phyloP scores from a whole-genome alignment of 1,140 invertebrate species.

The Pseudomyrmex concolor region DNA sequence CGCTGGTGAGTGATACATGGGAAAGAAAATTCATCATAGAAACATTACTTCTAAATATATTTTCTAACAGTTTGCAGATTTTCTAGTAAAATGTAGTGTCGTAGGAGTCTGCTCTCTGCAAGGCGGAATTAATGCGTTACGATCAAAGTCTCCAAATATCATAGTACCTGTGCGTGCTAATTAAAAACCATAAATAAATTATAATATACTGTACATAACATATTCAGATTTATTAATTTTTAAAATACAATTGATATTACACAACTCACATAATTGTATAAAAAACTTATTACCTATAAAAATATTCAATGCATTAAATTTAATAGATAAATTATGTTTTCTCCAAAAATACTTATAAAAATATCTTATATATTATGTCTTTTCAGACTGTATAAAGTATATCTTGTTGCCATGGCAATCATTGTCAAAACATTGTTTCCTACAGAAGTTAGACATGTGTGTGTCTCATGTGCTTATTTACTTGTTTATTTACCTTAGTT shows the following conservation, averaged over 20 bases:
- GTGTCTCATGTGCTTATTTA: neutral
- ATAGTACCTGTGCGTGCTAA: constrained; percentile 79
- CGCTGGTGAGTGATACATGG: constrained; percentile 86
- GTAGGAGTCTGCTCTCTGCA: constrained; percentile 90
- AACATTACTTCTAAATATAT: constrained; percentile 41
- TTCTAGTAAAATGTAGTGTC: constrained; percentile 88
- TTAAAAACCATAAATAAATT: constrained; percentile 18
- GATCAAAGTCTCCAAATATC: constrained; percentile 87
- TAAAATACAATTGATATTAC: constrained; percentile 38
- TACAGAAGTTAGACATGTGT: constrained; percentile 42
- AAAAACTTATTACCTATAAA: constrained; percentile 34
- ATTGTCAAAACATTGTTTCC: constrained; percentile 59
- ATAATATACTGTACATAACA: constrained; percentile 11
- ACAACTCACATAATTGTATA: constrained; percentile 12
- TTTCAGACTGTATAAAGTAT: neutral
- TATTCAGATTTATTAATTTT: constrained; percentile 34
- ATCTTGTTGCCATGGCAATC: constrained; percentile 67
- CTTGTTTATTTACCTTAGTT: constrained; percentile 1
- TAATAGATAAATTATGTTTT: constrained; percentile 13
- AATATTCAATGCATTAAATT: constrained; percentile 37
- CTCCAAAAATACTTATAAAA: constrained; percentile 4
- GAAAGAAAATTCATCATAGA: neutral
- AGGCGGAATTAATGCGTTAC: constrained; percentile 89
- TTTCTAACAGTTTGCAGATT: constrained; percentile 88
- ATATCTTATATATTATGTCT: neutral